Evolutionary conservation across 1,140 invertebrate species (phyloP), one percentile per base, ranked within the genome.

Genomic region (Zophobas morio): DNA sequence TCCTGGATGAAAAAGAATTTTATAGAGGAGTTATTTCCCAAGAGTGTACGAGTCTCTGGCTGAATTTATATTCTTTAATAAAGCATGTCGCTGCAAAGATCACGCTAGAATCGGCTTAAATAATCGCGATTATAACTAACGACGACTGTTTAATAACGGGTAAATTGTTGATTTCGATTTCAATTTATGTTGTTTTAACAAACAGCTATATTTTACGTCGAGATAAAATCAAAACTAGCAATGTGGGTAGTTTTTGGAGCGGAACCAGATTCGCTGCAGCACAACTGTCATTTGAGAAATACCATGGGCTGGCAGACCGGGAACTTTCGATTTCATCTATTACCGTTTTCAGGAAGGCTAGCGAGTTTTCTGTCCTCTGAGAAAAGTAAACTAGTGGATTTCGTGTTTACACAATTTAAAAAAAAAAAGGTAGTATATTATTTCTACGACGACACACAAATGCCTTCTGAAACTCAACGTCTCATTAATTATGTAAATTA

Each of bases 211-310:
- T 46, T 46, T 20, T 51, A 20, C 20, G 35, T 57, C 60, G 6
- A 42, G 39, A 1, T 66, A 66, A 63, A 42, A 66, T 66, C 60
- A 42, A 66, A 39, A 66, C 32, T 66, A 46, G 39, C 60, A 66
- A n/a, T 42, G n/a, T 66, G 39, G 4, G 32, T 42, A 66, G 42
- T 66, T 66, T 66, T 66, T 66, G 60, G 60, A 66, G 60, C 60
- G 60, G 40, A 66, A 66, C 60, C 60, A 20, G 37, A 40, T 66
- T 66, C 42, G 39, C 32, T 66, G 20, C 60, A 20, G 39, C 60
- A 66, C 35, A 63, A 6, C 39, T 66, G 60, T 66, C 60, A 66
- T 66, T 33, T 6, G 39, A 66, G 39, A 40, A 42, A 1, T 32
- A n/a, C 60, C 60, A 39, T 20, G 20, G 20, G 20, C 20, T 20